Base-by-base conservation (phyloP, 2,797 vertebrate genomes). In the Prionace glauca region DNA sequence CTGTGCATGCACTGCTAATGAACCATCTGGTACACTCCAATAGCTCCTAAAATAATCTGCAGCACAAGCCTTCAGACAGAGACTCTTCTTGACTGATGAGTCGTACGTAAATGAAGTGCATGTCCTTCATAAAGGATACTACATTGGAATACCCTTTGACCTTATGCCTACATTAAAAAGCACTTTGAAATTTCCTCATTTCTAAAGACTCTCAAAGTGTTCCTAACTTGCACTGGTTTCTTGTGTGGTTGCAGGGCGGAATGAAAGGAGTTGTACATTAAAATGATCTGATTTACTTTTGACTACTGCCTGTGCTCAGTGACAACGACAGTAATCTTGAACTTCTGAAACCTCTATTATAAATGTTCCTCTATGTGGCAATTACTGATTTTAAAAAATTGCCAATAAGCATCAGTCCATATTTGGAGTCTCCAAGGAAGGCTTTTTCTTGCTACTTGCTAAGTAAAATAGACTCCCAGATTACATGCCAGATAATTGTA, bases 61-160 rank as follows among this genome's bases (percentile, higher is more conserved):
- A 96, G 96, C 97, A 96, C 97, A 96, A 97, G 97, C 97, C 96
- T 96, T 96, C 97, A 97, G 97, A 98, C 97, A 97, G 98, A 98
- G 98, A 98, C 98, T 98, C 98, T 98, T 98, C 97, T 97, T 97
- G 97, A 97, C 98, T 99, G 98, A 99, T 98, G 98, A 98, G 98
- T 98, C 98, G 98, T 98, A 97, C 69, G 97, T 98, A 98, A 98
- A 98, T 97, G 98, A 98, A 98, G 98, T 97, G 96, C 96, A 97
- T 98, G 97, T 98, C 98, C 98, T 98, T 97, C 98, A 97, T 97
- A 97, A 96, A 96, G 96, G 96, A 96, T 95, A 95, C 86, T 88
- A 95, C 96, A 96, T 96, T 95, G 96, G 97, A 96, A 96, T 97
- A 96, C 97, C 98, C 97, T 97, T 98, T 99, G 98, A 98, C 98